These are phyloP conservation scores for Archaeoteleia sp. DNA, from an alignment of 2,888 invertebrate genomes.

Conservation along the genomic window DNA sequence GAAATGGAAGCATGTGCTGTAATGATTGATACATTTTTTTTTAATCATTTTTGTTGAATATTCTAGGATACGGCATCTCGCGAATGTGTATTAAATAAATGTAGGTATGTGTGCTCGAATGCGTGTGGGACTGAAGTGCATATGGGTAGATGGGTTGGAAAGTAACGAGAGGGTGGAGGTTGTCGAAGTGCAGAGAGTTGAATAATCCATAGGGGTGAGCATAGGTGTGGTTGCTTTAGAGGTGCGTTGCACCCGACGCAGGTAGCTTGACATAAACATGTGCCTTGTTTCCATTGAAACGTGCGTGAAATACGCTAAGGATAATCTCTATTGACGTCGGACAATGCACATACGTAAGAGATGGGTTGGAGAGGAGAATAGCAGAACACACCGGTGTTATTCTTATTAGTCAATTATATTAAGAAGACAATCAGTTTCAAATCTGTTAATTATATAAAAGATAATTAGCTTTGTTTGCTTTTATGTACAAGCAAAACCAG, in stretches of 20 bases:
- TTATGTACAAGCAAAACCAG: too few relatives aligned
- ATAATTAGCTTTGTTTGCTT: too few relatives aligned
- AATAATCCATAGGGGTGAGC: constrained; percentile 69
- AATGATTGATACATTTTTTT: too few relatives aligned
- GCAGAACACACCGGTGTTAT: constrained; percentile 7
- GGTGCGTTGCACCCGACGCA: constrained; percentile 73
- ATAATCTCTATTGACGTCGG: constrained; percentile 49
- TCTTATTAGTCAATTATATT: constrained; percentile 35
- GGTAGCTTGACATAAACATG: constrained; percentile 72
- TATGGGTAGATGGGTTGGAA: constrained; percentile 50
- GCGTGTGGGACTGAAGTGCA: constrained; percentile 38
- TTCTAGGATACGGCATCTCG: constrained; percentile 2
- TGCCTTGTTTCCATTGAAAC: constrained; percentile 71
- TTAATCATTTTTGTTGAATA: too few relatives aligned
- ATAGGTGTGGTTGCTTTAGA: constrained; percentile 74
- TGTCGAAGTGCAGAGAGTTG: constrained; percentile 61
- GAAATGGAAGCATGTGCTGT: too few relatives aligned
- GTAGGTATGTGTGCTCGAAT: constrained; percentile 29
- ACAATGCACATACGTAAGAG: constrained; percentile 46
- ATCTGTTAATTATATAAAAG: too few relatives aligned
- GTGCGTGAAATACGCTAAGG: constrained; percentile 68
- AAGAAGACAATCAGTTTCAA: too few relatives aligned
- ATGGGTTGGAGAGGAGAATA: constrained; percentile 38
- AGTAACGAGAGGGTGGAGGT: constrained; percentile 57
- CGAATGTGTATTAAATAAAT: constrained; percentile 36